A percentile compares a stretch with the other conserved stretches of the same genome.
Conservation (phyloP, 1,140 invertebrate genomes). For the Solenopsis fugax region DNA sequence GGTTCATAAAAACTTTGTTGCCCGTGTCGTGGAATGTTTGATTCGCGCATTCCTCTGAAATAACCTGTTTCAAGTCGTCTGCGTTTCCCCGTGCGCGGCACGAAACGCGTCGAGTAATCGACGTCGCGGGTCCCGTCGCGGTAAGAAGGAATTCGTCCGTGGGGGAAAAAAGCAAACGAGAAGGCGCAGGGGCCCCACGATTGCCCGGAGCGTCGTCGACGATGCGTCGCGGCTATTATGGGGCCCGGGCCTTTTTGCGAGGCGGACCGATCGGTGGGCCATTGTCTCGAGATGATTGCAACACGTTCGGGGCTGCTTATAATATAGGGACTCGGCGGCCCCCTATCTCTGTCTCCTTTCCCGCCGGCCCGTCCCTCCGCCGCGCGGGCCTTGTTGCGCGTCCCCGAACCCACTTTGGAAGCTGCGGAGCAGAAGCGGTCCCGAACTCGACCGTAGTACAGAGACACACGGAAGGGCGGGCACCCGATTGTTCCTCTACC, state of each 20-base stretch:
- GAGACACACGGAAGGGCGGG: constrained; percentile 77
- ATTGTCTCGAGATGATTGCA: constrained; percentile 86
- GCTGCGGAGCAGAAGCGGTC: constrained; percentile 69
- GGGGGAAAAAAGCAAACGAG: constrained; percentile 57
- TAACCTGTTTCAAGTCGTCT: constrained; percentile 43
- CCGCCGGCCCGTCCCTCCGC: constrained; percentile 53
- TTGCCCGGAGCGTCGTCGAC: constrained; percentile 78
- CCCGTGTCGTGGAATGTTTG: constrained; percentile 9
- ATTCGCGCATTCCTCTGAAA: constrained; percentile 37
- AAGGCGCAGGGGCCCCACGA: constrained; percentile 53
- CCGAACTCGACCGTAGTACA: constrained; percentile 61
- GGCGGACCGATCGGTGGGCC: constrained; percentile 81
- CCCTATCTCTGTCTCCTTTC: constrained; percentile 66
- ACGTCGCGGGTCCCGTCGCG: constrained; percentile 55
- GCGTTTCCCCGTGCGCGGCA: constrained; percentile 27
- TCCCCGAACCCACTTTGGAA: constrained; percentile 52
- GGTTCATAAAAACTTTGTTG: not conserved
- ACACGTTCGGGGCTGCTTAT: constrained; percentile 85
- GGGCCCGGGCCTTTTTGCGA: constrained; percentile 83
- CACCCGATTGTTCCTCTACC: constrained; percentile 64
- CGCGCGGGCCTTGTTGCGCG: constrained; percentile 44
- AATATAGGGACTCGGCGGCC: constrained; percentile 81
- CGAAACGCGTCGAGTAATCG: constrained; percentile 58
- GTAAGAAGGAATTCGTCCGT: constrained; percentile 61
- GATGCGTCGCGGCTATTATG: constrained; percentile 84